These are phyloP conservation scores for Sebastes vulpes DNA, from an alignment of 2,797 vertebrate genomes.

Conservation along the genomic window DNA sequence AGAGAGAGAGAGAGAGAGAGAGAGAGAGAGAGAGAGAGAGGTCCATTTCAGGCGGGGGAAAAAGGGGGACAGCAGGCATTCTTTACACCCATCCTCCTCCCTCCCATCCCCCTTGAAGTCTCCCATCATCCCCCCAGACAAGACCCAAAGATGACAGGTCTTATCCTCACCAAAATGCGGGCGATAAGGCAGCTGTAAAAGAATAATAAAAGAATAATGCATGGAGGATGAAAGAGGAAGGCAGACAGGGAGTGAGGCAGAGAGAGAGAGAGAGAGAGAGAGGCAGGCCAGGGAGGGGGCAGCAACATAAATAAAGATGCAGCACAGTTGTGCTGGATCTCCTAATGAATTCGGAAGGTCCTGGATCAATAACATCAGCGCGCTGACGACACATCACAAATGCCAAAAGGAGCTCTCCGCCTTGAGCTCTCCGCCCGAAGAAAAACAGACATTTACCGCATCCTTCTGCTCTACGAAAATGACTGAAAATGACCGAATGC, in stretches of 20 bases:
- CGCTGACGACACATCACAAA: conserved; percentile 86
- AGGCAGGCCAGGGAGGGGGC: conserved; percentile 66
- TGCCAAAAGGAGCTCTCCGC: conserved; percentile 75
- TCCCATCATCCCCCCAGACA: conserved; percentile 87
- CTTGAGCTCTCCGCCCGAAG: conserved; percentile 39
- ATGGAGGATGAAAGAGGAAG: conserved; percentile 81
- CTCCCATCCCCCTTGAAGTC: conserved; percentile 81
- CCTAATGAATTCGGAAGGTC: conserved; percentile 89
- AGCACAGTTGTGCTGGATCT: conserved; percentile 81
- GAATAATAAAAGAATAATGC: conserved; percentile 86
- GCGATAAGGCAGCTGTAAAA: conserved; percentile 83
- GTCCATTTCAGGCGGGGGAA: conserved; percentile 72
- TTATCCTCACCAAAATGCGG: conserved; percentile 90
- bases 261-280: conserved; percentile 5
- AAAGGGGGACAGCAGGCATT: conserved; percentile 73
- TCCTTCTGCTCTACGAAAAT: conserved; percentile 20
- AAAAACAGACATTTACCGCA: conserved; percentile 63
- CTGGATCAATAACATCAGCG: conserved; percentile 90
- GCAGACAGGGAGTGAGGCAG: conserved; percentile 64
- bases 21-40: conserved; percentile 46
- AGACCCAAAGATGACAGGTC: conserved; percentile 90
- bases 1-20: conserved; percentile 81
- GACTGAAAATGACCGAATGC: conserved; percentile 26
- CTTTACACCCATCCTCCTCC: conserved; percentile 64
- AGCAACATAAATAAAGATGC: conserved; percentile 89